Percentiles rank a stretch among this genome's conserved stretches.
These are phyloP conservation scores for Venustaconcha ellipsiformis DNA, from an alignment of 1,140 invertebrate genomes.

Conservation along the genomic window DNA sequence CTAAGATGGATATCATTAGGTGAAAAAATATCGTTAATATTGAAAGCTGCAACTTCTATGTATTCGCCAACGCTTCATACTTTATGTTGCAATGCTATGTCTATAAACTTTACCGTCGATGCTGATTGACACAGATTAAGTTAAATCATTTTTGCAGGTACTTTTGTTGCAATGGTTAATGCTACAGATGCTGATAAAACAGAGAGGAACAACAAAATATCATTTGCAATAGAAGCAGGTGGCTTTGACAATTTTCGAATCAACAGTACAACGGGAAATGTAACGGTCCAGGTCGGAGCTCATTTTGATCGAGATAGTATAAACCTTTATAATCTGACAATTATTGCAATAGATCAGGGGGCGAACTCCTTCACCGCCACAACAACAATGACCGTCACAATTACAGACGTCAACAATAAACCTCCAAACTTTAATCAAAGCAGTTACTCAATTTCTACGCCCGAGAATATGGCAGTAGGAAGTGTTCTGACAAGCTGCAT, in stretches of 20 bases:
- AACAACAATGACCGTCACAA: neutral
- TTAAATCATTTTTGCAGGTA: too few species aligned
- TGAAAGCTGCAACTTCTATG: too few species aligned
- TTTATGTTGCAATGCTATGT: too few species aligned
- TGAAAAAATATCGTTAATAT: too few species aligned
- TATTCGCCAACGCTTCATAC: too few species aligned
- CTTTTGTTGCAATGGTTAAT: constrained; percentile 1
- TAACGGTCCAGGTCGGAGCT: neutral
- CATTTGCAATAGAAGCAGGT: constrained; percentile 12
- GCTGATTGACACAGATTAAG: too few species aligned
- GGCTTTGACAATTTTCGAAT: constrained; percentile 77
- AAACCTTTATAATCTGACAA: constrained; percentile 9
- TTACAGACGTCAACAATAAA: constrained; percentile 25
- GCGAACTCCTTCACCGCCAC: constrained; percentile 1
- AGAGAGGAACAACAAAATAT: constrained; percentile 10
- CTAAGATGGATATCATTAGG: too few species aligned
- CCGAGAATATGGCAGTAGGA: neutral
- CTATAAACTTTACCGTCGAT: too few species aligned
- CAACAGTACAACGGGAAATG: constrained; percentile 4
- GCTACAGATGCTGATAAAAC: constrained; percentile 24
- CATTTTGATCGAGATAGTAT: neutral
- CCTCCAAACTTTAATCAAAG: neutral
- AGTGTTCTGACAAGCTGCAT: neutral
- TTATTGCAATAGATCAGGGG: constrained; percentile 23
- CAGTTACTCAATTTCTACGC: neutral